Percentiles rank a stretch among this genome's conserved stretches.
These are phyloP conservation scores for Synergus gifuensis DNA, from an alignment of 2,888 invertebrate genomes.

Conservation along the genomic window DNA sequence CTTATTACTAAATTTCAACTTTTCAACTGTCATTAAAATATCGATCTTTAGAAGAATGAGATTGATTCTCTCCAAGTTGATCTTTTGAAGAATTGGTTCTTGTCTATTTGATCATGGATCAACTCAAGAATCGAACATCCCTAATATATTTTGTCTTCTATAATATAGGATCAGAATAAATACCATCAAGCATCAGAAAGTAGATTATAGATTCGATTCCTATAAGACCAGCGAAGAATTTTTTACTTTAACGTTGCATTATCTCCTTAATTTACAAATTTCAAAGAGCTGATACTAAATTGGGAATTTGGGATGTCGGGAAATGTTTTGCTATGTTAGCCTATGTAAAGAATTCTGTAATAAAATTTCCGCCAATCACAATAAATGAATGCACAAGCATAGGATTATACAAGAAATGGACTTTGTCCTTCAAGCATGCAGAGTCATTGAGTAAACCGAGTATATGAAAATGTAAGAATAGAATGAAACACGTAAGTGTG, in stretches of 20 bases:
- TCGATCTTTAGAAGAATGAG: too few relatives aligned
- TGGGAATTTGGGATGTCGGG: not conserved
- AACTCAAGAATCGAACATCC: too few relatives aligned
- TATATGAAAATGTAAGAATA: conserved; percentile 28
- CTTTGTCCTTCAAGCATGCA: conserved; percentile 4
- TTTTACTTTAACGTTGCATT: not conserved
- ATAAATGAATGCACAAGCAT: not conserved
- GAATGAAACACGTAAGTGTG: not conserved
- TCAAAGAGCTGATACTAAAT: not conserved
- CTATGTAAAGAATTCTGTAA: not conserved
- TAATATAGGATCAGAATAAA: too few relatives aligned
- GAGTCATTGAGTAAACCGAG: conserved; percentile 14
- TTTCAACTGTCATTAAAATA: too few relatives aligned
- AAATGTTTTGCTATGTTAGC: not conserved
- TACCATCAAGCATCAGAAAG: too few relatives aligned
- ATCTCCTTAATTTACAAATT: not conserved
- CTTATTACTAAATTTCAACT: too few relatives aligned
- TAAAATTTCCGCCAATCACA: not conserved
- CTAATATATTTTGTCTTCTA: too few relatives aligned
- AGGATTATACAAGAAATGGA: conserved; percentile 13
- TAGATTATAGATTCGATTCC: too few relatives aligned
- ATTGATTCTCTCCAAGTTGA: too few relatives aligned
- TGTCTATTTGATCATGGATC: too few relatives aligned
- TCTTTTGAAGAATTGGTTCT: too few relatives aligned
- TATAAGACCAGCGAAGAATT: not conserved